Percentiles rank a stretch among this genome's conserved stretches.
These are phyloP conservation scores for Xestia c-nigrum DNA, from an alignment of 2,888 invertebrate genomes.

Conservation along the genomic window DNA sequence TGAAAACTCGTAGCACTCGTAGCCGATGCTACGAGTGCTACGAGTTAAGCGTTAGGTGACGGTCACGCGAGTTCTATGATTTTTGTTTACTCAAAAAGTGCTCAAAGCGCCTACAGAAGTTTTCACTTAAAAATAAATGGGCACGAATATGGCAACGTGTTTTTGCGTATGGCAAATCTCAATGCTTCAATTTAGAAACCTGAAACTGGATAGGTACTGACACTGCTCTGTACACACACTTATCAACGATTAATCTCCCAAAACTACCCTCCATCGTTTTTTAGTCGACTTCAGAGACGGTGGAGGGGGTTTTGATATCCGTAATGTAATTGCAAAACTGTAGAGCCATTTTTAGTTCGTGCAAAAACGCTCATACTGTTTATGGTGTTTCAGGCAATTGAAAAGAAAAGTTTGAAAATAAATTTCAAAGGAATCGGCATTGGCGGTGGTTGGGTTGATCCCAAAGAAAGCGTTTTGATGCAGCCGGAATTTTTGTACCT, in stretches of 20 bases:
- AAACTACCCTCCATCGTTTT: not conserved
- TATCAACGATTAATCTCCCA: not conserved
- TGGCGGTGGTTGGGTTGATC: slow-evolving; percentile 87
- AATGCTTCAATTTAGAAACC: not conserved
- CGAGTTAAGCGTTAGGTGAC: too few species aligned
- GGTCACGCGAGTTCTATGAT: too few species aligned
- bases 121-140: too few species aligned
- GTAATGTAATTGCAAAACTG: not conserved
- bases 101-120: too few species aligned
- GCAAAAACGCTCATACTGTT: not conserved
- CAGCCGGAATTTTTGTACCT: slow-evolving; percentile 81
- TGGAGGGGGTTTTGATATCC: not conserved
- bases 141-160: too few species aligned
- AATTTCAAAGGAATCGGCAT: slow-evolving; percentile 87
- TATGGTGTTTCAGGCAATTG: slow-evolving; percentile 77
- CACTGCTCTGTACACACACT: not conserved
- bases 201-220: not conserved
- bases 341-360: not conserved
- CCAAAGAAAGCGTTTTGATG: slow-evolving; percentile 81
- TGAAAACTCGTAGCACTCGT: too few species aligned
- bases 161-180: not conserved
- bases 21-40: too few species aligned
- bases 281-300: not conserved
- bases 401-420: slow-evolving; percentile 82
- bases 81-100: too few species aligned